phyloP scores from a whole-genome alignment of 30 jellyfish, hydroid and myxozoan species.

The Hydractinia symbiolongicarpus region DNA sequence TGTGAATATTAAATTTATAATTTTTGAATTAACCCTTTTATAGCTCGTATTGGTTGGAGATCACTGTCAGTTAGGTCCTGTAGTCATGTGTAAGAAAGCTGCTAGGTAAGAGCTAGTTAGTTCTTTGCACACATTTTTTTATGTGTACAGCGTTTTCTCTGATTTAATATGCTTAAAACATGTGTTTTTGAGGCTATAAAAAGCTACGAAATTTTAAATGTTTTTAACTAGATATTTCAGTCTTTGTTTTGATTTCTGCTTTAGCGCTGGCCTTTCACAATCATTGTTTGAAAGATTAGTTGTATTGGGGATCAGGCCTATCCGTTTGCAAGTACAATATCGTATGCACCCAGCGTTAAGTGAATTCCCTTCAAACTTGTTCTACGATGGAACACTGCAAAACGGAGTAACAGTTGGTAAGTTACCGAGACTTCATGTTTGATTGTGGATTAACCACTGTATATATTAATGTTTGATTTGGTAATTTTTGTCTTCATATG shows the following conservation, averaged over 20 bases:
- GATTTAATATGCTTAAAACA: too few species aligned
- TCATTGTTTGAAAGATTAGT: constrained; percentile 95
- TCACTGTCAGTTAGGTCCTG: constrained; percentile 99
- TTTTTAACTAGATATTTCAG: not conserved
- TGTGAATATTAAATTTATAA: not conserved
- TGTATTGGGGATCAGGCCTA: constrained; percentile 95
- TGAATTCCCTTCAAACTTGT: constrained; percentile 91
- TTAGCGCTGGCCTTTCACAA: constrained; percentile 97
- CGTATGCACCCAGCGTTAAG: constrained; percentile 99
- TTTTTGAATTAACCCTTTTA: not conserved
- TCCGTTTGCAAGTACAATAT: constrained; percentile 96
- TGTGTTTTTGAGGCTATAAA: not conserved
- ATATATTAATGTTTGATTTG: not conserved
- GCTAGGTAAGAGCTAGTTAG: constrained; percentile 55
- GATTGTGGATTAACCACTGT: not conserved
- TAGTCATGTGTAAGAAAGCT: constrained; percentile 99
- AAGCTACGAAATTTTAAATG: not conserved
- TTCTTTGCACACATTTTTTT: not conserved
- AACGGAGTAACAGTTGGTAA: constrained; percentile 98
- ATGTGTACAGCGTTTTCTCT: too few species aligned
- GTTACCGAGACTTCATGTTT: constrained; percentile 15
- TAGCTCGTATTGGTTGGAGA: constrained; percentile 98
- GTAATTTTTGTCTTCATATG: not conserved
- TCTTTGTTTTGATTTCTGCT: not conserved
- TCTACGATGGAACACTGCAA: constrained; percentile 99